A percentile compares a stretch with the other conserved stretches of the same genome.
These are phyloP conservation scores for Ceuthmochares aereus DNA, from an alignment of 2,113 vertebrate genomes.

Conservation along the genomic window DNA sequence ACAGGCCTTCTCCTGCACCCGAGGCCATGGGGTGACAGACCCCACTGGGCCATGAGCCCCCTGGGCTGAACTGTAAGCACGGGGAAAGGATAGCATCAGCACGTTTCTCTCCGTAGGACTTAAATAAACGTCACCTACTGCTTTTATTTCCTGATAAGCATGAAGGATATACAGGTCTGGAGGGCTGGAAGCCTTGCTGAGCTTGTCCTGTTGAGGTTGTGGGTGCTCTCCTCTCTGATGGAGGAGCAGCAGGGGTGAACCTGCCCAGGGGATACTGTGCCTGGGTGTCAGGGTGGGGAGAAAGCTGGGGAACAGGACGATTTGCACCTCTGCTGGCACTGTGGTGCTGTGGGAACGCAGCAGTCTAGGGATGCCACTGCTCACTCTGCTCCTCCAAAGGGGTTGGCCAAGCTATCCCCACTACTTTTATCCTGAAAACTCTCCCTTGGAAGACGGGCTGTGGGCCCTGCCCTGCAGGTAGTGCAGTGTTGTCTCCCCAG, in stretches of 20 bases:
- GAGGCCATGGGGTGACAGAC: fast-evolving
- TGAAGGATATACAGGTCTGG: background rate
- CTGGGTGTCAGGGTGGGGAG: background rate
- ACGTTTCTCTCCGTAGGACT: slow-evolving; percentile 5
- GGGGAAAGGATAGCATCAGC: slow-evolving; percentile 17
- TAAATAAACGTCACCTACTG: background rate
- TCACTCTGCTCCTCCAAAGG: background rate
- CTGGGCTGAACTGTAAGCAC: background rate
- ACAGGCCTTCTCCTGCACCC: background rate
- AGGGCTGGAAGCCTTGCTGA: slow-evolving; percentile 12
- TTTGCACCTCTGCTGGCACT: background rate
- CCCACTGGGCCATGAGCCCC: background rate
- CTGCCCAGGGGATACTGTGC: fast-evolving
- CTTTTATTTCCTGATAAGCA: slow-evolving; percentile 59
- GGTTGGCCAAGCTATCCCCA: background rate
- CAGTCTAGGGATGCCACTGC: background rate
- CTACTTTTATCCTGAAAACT: background rate
- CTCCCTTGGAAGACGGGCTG: background rate
- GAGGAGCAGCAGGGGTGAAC: background rate
- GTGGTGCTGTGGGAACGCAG: fast-evolving
- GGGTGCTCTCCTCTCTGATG: background rate
- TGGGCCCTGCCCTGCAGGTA: background rate
- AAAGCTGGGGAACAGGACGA: background rate
- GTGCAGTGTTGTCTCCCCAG: background rate
- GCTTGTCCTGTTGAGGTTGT: background rate